phyloP scores from a whole-genome alignment of 1,140 invertebrate species.

The Brachionus rubens region DNA sequence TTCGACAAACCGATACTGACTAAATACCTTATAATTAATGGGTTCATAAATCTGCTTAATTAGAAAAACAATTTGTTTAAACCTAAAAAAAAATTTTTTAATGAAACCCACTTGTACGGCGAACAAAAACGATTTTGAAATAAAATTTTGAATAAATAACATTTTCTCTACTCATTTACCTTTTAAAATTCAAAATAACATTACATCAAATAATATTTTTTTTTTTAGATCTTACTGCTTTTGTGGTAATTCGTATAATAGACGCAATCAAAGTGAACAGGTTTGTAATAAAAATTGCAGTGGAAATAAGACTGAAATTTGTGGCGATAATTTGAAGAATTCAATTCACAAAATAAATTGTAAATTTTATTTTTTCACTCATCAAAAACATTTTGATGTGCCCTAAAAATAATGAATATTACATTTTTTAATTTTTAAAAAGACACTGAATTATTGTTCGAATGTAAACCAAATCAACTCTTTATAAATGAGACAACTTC shows the following conservation, averaged over 20 bases:
- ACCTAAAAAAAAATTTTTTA: no score
- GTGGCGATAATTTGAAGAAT: neutral
- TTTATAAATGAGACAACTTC: neutral
- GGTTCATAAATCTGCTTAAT: no score
- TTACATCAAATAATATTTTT: no score
- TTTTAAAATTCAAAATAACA: neutral
- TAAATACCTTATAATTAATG: no score
- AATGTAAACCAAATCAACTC: neutral
- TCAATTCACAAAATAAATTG: conserved; percentile 1
- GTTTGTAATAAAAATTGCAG: neutral
- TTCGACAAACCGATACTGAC: no score
- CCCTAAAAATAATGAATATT: neutral
- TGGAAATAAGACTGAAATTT: neutral
- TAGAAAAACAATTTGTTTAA: no score
- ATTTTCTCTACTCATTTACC: no score
- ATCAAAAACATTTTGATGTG: no score
- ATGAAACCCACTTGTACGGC: no score
- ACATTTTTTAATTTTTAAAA: neutral
- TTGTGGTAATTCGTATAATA: conserved; percentile 1
- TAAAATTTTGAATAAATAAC: no score
- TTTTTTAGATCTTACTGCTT: neutral
- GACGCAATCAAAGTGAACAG: neutral
- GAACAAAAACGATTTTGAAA: no score
- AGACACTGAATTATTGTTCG: neutral
- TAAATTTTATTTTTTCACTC: no score